Evolutionary conservation across 2,888 invertebrate species (phyloP).

Genomic region (Synergus laeviventris): DNA sequence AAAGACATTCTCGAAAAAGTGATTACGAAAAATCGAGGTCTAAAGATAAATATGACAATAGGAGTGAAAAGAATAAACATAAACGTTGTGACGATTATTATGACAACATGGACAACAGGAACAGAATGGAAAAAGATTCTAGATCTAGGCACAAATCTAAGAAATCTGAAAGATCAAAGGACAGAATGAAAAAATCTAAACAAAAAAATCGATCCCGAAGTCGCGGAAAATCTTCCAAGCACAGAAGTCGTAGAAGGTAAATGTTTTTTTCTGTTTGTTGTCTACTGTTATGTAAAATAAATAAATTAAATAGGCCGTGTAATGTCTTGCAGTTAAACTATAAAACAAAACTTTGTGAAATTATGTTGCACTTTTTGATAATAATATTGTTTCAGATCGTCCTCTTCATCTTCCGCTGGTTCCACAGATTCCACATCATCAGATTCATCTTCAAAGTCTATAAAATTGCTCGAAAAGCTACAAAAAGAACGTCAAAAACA

Average conservation of each 20-base stretch:
- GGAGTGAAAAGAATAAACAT: slow-evolving; percentile 45
- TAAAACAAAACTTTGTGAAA: not conserved
- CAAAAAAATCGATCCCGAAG: slow-evolving; percentile 10
- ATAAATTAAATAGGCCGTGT: not conserved
- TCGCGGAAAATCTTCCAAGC: slow-evolving; percentile 12
- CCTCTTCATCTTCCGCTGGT: slow-evolving; percentile 53
- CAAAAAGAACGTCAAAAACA: slow-evolving; percentile 84
- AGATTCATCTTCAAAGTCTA: slow-evolving; percentile 78
- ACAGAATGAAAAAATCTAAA: slow-evolving; percentile 26
- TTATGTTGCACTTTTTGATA: not conserved
- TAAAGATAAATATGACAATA: slow-evolving; percentile 45
- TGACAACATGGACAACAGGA: too few species aligned
- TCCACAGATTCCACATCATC: slow-evolving; percentile 65
- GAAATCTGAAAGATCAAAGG: slow-evolving; percentile 38
- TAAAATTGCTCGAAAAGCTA: slow-evolving; percentile 84
- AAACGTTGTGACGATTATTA: slow-evolving; percentile 42
- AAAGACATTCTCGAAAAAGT: slow-evolving; percentile 15
- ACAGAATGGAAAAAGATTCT: slow-evolving; percentile 39
- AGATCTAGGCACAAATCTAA: slow-evolving; percentile 41
- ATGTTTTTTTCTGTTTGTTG: slow-evolving; percentile 32
- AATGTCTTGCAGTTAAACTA: too few species aligned
- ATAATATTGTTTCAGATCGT: slow-evolving; percentile 36
- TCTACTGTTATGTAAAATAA: not conserved
- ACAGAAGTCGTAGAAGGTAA: slow-evolving; percentile 47
- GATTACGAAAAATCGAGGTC: slow-evolving; percentile 8